Evolutionary conservation across 2,888 invertebrate species (phyloP), one percentile per base, ranked within the genome.

Genomic region (Amaurobius ferox): DNA sequence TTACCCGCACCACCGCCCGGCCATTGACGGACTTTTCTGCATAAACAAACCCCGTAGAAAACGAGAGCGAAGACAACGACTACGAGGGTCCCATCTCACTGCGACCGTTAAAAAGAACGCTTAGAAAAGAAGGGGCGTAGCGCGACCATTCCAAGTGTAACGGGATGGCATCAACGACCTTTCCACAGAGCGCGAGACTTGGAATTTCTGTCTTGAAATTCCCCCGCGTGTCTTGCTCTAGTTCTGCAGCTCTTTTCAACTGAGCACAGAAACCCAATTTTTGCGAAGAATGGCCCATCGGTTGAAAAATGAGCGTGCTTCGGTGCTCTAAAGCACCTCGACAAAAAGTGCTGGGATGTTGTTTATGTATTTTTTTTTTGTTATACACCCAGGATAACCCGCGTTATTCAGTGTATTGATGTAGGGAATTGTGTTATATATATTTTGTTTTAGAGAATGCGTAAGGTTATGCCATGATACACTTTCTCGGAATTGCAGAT

Each of bases 131-230:
- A 55, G 23, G 55, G 55, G 55, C 55, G 55, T 55, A 3, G 55
- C 23, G 23, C 5, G 55, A 23, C 6, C 1, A 6, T 55, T 55
- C 23, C 55, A 55, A 55, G 55, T 23, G 23, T 55, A 23, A 55
- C 55, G 19, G 23, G 19, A n/a, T 55, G 55, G 55, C 55, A 55
- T 55, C 55, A 55, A 55, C 23, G 55, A 55, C 55, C 55, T 55
- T 55, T 23, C 55, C 3, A 55, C 55, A 55, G 23, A 2, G 23
- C 55, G 23, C 23, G 55, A 23, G 55, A 6, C 23, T 55, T 55
- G 23, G 23, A 23, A 55, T 55, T 55, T 55, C 55, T 55, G 23
- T 55, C 23, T 55, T 19, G 55, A 23, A 55, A 55, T 55, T 55
- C 16, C 23, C 23, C 19, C 19, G 23, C 55, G 55, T 55, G 55